Percentiles rank a stretch among this genome's conserved stretches.
Conservation (phyloP, 2,888 invertebrate species). For the Pollenia labialis region DNA sequence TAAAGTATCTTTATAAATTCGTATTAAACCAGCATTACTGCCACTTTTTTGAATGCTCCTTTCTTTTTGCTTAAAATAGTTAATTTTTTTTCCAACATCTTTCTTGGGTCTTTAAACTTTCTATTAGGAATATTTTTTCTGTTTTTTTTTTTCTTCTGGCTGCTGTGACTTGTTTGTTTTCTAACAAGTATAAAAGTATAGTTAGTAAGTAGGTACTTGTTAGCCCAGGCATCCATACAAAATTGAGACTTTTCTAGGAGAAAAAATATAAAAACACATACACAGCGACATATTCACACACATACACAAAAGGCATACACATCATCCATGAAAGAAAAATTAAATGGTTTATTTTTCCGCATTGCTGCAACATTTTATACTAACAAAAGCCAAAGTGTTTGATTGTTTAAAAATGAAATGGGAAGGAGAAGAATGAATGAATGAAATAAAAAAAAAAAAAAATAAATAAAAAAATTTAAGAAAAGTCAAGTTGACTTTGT, state of each 20-base stretch:
- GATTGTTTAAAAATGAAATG: conserved; percentile 59
- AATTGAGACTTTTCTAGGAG: conserved; percentile 76
- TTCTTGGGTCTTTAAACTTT: conserved; percentile 62
- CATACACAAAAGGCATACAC: background rate
- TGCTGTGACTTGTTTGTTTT: conserved; percentile 50
- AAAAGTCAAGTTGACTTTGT: conserved; percentile 71
- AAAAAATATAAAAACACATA: conserved; percentile 47
- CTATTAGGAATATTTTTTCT: conserved; percentile 55
- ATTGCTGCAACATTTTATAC: conserved; percentile 72
- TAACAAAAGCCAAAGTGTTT: conserved; percentile 65
- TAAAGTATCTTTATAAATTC: conserved; percentile 10
- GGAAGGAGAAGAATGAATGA: background rate
- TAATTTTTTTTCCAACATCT: conserved; percentile 10
- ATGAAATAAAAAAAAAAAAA: background rate
- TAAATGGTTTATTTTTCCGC: conserved; percentile 80
- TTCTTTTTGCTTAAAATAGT: conserved; percentile 21
- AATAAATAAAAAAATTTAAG: conserved; percentile 23
- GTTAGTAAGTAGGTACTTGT: conserved; percentile 64
- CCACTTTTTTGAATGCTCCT: background rate
- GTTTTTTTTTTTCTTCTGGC: conserved; percentile 12
- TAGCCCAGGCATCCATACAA: conserved; percentile 45
- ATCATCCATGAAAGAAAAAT: conserved; percentile 59
- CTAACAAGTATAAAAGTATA: conserved; percentile 55
- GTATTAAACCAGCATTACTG: conserved; percentile 2
- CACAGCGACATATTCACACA: background rate